Evolutionary conservation across 1,140 invertebrate species (phyloP), one percentile per base, ranked within the genome.

Genomic region (Ceratosolen solmsi): DNA sequence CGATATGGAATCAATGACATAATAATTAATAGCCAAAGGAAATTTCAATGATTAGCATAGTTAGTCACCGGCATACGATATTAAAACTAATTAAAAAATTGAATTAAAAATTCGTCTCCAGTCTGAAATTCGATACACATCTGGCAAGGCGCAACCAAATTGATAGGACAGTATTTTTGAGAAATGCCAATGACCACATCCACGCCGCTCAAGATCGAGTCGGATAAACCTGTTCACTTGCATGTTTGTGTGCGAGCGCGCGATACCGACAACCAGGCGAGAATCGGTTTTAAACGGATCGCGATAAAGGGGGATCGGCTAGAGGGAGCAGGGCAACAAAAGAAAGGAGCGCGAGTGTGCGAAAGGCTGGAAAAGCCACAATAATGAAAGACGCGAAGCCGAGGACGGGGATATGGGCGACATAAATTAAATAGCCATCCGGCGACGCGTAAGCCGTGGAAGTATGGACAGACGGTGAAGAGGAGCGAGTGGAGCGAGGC

Each of bases 311-410:
- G 20, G 58, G n/a, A 49, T 49, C 13, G 3, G 38, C n/a, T 1
- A 2, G 0, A 49, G n/a, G 20, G 25, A 71, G 25, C 41, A 25
- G n/a, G 36, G 13, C 9, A 46, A 70, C n/a, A 25, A 70, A 70
- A 70, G n/a, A 38, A 41, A 49, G 15, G n/a, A 46, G 36, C 22
- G 17, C 4, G 4, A 22, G 56, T 63, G 56, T 75, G 72, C 72
- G 15, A 58, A 58, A 41, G 60, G 22, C 36, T 56, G 76, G 82
- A 73, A 83, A 79, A 83, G 58, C 56, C 76, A 38, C 41, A 25
- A 36, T 11, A 63, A 63, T 36, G 60, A 63, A 13, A 20, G 17
- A 20, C 27, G 51, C 25, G 60, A 71, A 51, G 38, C 25, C 20
- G 4, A n/a, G 22, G 9, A 22, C 9, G 58, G 8, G 75, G 25